phyloP scores from a whole-genome alignment of 2,888 invertebrate species.

The Cerceris ruficornis region DNA sequence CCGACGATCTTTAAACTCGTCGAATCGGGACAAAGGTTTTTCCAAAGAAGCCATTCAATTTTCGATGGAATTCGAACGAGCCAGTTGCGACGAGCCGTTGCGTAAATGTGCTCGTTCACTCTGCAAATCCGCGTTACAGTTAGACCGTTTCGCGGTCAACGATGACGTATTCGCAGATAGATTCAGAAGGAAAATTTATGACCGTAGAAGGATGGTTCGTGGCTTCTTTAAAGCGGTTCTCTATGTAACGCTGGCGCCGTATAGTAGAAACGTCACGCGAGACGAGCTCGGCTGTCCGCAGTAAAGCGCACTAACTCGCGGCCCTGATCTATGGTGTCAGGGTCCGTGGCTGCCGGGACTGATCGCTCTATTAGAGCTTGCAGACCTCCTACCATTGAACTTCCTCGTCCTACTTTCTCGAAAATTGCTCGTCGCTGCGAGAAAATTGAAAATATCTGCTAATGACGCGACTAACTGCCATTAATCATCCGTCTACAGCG shows the following conservation, averaged over 20 bases:
- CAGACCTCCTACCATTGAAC: constrained; percentile 55
- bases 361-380: constrained; percentile 63
- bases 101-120: too few species aligned
- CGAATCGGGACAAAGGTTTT: too few species aligned
- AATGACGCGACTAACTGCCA: neutral
- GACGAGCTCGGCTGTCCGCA: constrained; percentile 57
- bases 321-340: constrained; percentile 64
- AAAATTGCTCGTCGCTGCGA: constrained; percentile 30
- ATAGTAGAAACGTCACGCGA: constrained; percentile 60
- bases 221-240: constrained; percentile 25
- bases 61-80: neutral
- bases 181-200: constrained; percentile 41
- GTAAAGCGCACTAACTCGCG: constrained; percentile 59
- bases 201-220: constrained; percentile 36
- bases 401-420: constrained; percentile 58
- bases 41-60: too few species aligned
- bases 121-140: neutral
- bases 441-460: neutral
- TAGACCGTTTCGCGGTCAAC: neutral
- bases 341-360: constrained; percentile 55
- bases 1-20: too few species aligned
- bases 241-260: constrained; percentile 13
- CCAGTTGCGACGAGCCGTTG: too few species aligned
- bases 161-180: constrained; percentile 24
- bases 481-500: too few species aligned